These are phyloP conservation scores for Scolopax rusticola DNA, from an alignment of 2,797 vertebrate genomes.

Conservation along the genomic window DNA sequence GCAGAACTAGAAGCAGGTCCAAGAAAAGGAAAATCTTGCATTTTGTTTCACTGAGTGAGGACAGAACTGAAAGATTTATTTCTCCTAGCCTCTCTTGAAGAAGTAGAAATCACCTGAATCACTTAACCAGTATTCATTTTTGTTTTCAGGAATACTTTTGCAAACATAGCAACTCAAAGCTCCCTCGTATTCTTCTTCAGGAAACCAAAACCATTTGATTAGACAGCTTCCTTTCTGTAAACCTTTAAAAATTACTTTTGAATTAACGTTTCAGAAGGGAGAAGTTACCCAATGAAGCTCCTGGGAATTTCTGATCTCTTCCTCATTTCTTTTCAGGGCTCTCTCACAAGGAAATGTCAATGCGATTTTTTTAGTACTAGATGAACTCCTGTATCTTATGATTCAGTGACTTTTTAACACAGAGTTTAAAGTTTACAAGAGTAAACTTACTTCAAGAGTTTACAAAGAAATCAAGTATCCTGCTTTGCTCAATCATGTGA, in stretches of 20 bases:
- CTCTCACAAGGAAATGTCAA: background rate
- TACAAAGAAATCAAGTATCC: background rate
- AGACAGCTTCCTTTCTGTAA: background rate
- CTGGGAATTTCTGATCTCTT: background rate
- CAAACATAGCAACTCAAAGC: background rate
- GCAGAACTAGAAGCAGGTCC: background rate
- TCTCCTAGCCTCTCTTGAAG: background rate
- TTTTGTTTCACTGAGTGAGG: background rate
- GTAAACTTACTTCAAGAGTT: background rate
- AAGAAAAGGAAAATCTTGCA: background rate
- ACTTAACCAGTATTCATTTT: background rate
- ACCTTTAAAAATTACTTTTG: background rate
- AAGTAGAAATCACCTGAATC: background rate
- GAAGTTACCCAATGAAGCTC: background rate
- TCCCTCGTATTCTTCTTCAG: background rate
- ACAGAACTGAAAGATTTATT: background rate
- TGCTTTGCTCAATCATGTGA: rapidly evolving
- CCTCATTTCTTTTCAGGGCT: background rate
- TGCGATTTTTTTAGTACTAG: background rate
- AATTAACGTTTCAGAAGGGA: background rate
- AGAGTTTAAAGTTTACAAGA: background rate
- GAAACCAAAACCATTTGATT: background rate
- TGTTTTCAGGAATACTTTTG: background rate
- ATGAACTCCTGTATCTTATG: background rate
- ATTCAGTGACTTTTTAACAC: background rate